Evolutionary conservation across 2,113 vertebrate species (phyloP), one percentile per base, ranked within the genome.

Genomic region (Oreochromis aureus): DNA sequence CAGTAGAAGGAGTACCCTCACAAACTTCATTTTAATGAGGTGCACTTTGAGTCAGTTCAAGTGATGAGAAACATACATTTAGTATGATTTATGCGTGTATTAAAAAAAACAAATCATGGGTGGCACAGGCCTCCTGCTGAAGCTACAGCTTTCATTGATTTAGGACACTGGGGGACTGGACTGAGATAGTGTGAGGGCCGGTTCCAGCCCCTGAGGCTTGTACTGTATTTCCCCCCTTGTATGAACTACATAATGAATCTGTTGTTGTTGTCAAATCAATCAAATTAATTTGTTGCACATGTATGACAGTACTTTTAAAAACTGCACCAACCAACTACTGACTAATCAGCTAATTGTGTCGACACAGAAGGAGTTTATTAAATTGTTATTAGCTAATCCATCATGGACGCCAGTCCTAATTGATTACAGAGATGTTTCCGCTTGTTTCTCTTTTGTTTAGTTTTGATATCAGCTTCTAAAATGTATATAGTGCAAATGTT

Each of bases 401-500:
- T 78, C 73, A 34, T 13, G 46, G 34, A 34, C 34, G 46, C 12
- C 18, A 19, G 46, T 81, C 58, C 71, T 84, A 59, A 85, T 87
- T 18, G 59, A 41, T 92, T 36, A 32, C 22, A 80, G 55, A 83
- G 56, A 86, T 73, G 5, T 48, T 18, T 15, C 6, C 2, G 79
- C 27, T 83, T 71, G 82, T 86, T 86, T 54, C 5, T 80, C 56
- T n/a, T 80, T 82, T 88, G 76, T 87, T 91, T 90, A 66, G 87
- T 90, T 87, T 85, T 58, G 66, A 85, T 84, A 73, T 88, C 58
- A 81, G 82, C 79, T 76, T 89, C 84, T 41, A 76, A 80, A 87
- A 91, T 55, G 22, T 92, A 92, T 87, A 88, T 48, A 55, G 41
- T 81, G 61, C 55, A 92, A 94, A 85, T 87, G 69, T 24, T 92